phyloP scores from a whole-genome alignment of 2,888 invertebrate genomes.

The Cheilosia urbana region DNA sequence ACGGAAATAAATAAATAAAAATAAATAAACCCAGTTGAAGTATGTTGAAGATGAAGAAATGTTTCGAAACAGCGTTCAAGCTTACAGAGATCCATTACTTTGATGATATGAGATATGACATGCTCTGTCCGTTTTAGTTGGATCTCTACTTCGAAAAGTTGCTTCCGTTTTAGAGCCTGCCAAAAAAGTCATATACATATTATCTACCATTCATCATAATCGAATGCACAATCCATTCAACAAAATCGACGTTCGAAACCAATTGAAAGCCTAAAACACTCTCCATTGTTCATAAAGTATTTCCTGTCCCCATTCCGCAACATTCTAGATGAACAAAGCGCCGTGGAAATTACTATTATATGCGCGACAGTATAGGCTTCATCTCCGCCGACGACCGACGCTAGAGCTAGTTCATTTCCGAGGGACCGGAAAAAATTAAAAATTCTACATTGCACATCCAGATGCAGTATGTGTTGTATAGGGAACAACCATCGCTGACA shows the following conservation, averaged over 20 bases:
- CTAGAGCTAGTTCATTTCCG: conserved; percentile 19
- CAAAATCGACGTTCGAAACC: not conserved
- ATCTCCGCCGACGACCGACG: conserved; percentile 31
- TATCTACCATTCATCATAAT: no score
- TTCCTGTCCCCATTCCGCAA: conserved; percentile 34
- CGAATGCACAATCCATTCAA: not conserved
- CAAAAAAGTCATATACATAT: no score
- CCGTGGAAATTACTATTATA: conserved; percentile 24
- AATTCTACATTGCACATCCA: conserved; percentile 49
- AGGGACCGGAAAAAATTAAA: conserved; percentile 32
- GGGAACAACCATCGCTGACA: conserved; percentile 50
- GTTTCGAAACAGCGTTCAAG: no score
- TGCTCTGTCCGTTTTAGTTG: no score
- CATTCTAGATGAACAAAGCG: conserved; percentile 26
- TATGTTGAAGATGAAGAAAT: no score
- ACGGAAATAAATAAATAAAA: no score
- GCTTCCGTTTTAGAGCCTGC: no score
- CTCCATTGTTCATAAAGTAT: conserved; percentile 26
- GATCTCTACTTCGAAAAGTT: no score
- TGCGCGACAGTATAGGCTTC: conserved; percentile 25
- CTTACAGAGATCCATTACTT: no score
- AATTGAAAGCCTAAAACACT: conserved; percentile 4
- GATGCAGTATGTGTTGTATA: not conserved
- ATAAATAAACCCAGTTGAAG: no score
- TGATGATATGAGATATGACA: no score